phyloP scores from a whole-genome alignment of 2,113 vertebrate species.

The Sus scrofa region T2T-Sscrofa CM000812.6:120195001-120195500 shows the following conservation, averaged over 20 bases:
- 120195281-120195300: neutral
- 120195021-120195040: constrained; percentile 14
- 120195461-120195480: neutral
- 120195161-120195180: neutral
- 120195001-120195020: neutral
- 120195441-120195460: neutral
- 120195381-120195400: neutral
- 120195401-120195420: neutral
- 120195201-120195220: neutral
- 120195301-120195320: neutral
- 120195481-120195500: neutral
- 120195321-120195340: neutral
- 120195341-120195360: neutral
- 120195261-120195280: neutral
- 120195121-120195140: neutral
- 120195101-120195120: neutral
- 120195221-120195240: neutral
- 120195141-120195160: neutral
- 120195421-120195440: neutral
- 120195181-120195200: neutral
- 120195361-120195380: neutral
- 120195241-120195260: neutral
- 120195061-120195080: neutral
- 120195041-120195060: neutral
- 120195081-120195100: neutral